A percentile compares a stretch with the other conserved stretches of the same genome.
Evolutionary conservation across 1,140 invertebrate genomes (phyloP).

Genomic region (Leguminivora glycinivorella): DNA sequence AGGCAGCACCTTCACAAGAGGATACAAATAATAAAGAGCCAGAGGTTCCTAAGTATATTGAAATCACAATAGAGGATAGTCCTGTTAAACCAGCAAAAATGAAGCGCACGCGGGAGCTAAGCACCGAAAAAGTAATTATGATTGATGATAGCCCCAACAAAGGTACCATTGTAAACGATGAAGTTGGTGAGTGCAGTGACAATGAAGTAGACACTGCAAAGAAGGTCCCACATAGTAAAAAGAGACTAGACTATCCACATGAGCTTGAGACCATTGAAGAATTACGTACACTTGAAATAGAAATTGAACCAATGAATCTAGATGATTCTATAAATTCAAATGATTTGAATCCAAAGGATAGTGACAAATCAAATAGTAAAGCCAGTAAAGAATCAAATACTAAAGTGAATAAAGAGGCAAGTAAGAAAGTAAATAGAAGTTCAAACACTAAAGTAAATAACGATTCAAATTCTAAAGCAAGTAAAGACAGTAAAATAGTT

Average conservation of each 20-base stretch:
- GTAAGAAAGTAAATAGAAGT: too few species aligned
- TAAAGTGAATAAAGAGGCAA: too few species aligned
- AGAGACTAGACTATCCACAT: slow-evolving; percentile 61
- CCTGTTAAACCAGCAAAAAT: slow-evolving; percentile 55
- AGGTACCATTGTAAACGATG: slow-evolving; percentile 17
- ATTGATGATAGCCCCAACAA: slow-evolving; percentile 71
- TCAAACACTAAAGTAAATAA: too few species aligned
- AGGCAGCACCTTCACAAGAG: slow-evolving; percentile 40
- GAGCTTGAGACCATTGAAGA: slow-evolving; percentile 30
- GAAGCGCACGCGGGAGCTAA: slow-evolving; percentile 41
- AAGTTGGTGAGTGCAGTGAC: slow-evolving; percentile 42
- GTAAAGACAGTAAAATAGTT: slow-evolving; percentile 16
- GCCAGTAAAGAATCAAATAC: too few species aligned
- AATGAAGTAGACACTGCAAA: slow-evolving; percentile 36
- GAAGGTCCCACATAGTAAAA: slow-evolving; percentile 56
- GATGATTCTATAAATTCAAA: neutral
- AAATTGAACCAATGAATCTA: slow-evolving; percentile 45
- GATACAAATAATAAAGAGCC: slow-evolving; percentile 64
- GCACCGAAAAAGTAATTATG: slow-evolving; percentile 50
- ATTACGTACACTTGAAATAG: slow-evolving; percentile 51
- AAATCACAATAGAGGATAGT: slow-evolving; percentile 73
- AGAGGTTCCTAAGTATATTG: slow-evolving; percentile 48
- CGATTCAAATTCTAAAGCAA: too few species aligned
- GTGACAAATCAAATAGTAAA: neutral
- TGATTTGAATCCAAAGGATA: slow-evolving; percentile 12